Conservation (phyloP, 2,888 invertebrate genomes). For the Ennomos erosarius region DNA sequence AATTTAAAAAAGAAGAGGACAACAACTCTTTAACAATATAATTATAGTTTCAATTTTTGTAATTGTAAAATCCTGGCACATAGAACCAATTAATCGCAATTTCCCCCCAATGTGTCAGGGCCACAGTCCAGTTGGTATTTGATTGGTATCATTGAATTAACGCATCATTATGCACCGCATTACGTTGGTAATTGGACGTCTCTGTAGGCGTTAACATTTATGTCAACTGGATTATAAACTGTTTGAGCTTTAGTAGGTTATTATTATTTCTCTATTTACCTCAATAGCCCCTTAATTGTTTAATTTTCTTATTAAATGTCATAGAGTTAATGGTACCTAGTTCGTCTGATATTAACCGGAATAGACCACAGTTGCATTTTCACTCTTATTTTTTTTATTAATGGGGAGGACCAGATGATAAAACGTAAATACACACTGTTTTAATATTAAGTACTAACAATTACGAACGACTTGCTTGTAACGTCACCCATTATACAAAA, state of each 20-base stretch:
- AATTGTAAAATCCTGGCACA: background rate
- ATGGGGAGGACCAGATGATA: too few species aligned
- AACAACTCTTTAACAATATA: background rate
- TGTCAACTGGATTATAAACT: conserved; percentile 7
- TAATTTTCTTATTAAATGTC: too few species aligned
- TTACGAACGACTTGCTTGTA: too few species aligned
- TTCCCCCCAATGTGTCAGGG: conserved; percentile 14
- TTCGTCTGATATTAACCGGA: too few species aligned
- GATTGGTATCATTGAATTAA: conserved; percentile 52
- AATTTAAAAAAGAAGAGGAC: background rate
- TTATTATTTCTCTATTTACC: background rate
- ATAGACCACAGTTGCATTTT: too few species aligned
- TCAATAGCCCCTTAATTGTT: too few species aligned
- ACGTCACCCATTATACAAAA: too few species aligned
- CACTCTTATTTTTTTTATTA: too few species aligned
- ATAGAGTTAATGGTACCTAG: too few species aligned
- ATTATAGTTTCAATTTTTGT: too few species aligned
- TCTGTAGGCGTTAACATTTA: conserved; percentile 23
- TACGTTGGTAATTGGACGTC: conserved; percentile 30
- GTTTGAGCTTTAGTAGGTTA: background rate
- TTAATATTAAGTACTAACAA: too few species aligned
- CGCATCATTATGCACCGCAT: conserved; percentile 39
- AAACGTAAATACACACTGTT: too few species aligned
- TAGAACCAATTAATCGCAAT: background rate
- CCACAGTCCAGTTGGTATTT: conserved; percentile 33